Evolutionary conservation across 2,888 invertebrate species (phyloP), one percentile per base, ranked within the genome.

Genomic region (Heliconius hortense): DNA sequence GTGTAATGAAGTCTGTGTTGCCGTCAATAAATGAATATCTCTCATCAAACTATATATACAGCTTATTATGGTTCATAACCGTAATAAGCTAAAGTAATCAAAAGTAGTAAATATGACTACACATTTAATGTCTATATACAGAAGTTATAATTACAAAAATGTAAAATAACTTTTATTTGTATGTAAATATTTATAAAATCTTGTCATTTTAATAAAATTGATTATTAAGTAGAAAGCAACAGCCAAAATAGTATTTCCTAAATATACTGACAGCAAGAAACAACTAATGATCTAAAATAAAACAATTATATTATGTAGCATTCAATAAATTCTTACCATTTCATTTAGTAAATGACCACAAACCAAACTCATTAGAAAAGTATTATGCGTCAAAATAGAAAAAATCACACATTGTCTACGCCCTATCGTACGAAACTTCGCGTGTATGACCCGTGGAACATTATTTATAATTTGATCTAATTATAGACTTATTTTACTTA

Each of bases 391-490:
- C 91, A 91, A 92, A 85, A 82, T 85, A 84, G 85, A 83, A 78
- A 86, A 76, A 73, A 68, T 24, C 60, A 72, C 69, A 79, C 76
- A 79, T 89, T 89, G 89, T 92, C 91, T 90, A 89, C 92, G 89
- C 84, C 82, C 85, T 84, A 86, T 88, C 88, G 86, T 88, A 87
- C 85, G 77, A 87, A 88, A 89, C 90, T 90, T 92, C 89, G 92
- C 90, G 93, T 93, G 92, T 91, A 91, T 91, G 87, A 86, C 86
- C 81, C 85, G 84, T 86, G 86, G 84, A 89, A 82, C 79, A 91
- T 89, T 92, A 92, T 91, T 91, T 90, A 81, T 89, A 91, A 87
- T 89, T 89, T 84, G 79, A 82, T 85, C 85, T 92, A 92, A 89
- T 87, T 90, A 88, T 92, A 93, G 92, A 90, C 85, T 87, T 86